Evolutionary conservation across 2,888 invertebrate species (phyloP), one percentile per base, ranked within the genome.

Genomic region (Hypselothyrea guttata): DNA sequence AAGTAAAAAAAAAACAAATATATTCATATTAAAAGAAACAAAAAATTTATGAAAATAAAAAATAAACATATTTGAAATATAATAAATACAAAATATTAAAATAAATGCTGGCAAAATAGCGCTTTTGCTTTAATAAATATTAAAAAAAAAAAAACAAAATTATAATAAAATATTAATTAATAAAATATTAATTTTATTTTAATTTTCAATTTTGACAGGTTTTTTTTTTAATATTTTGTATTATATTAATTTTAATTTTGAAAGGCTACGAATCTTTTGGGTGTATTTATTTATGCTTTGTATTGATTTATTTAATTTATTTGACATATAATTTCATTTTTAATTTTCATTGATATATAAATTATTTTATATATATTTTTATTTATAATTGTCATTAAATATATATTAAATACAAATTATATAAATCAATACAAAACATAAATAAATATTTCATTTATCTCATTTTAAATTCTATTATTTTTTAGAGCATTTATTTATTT

Each of bases 11-110:
- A 45, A 15, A 18, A 34, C 28, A 22, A 55, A n/a, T 9, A 8
- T 30, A 44, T 27, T 1, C n/a, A 56, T 13, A 58, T 18, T 38
- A 38, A 7, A 31, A 55, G 41, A 42, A 22, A 27, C 12, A 7
- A 31, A 35, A 35, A 12, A 34, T 33, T 41, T 33, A 30, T 40
- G 9, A 22, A 42, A 27, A 18, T 35, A 44, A 53, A 16, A 28
- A 27, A 37, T 34, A 0, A 9, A 11, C 5, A n/a, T 12, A 12
- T n/a, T n/a, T n/a, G n/a, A n/a, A n/a, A 33, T 1, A 33, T 1
- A 33, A 33, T 11, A 11, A 33, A n/a, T 1, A 33, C n/a, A n/a
- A 33, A 5, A 2, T 9, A 31, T 0, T 4, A 31, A n/a, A 11
- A 9, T 31, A 31, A 31, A n/a, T n/a, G n/a, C n/a, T n/a, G n/a